These are phyloP conservation scores for Platycercus adscitus DNA, from an alignment of 2,113 vertebrate genomes.

Conservation along the genomic window DNA sequence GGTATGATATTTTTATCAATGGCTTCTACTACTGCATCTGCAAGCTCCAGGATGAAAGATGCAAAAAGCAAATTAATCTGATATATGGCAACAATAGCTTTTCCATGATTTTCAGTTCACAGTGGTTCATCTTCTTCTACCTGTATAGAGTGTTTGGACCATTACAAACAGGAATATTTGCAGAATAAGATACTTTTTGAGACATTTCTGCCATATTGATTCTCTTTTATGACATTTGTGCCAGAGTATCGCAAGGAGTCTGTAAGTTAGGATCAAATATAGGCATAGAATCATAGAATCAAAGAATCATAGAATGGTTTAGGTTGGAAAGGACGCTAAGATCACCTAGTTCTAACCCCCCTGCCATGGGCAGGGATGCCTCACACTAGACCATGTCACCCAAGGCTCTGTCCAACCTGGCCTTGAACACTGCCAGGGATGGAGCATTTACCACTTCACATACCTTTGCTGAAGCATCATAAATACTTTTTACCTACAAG, in stretches of 20 bases:
- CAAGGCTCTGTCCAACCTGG: neutral
- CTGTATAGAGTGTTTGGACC: neutral
- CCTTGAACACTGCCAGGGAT: neutral
- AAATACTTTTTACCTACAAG: slow-evolving; percentile 8
- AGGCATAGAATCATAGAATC: neutral
- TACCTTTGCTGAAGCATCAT: slow-evolving; percentile 28
- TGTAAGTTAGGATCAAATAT: slow-evolving; percentile 35
- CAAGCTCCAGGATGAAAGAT: neutral
- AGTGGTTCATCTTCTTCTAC: neutral
- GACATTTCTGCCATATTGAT: neutral
- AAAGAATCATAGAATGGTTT: neutral
- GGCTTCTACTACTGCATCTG: neutral
- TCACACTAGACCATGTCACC: neutral
- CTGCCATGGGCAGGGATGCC: neutral
- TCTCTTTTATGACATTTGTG: neutral
- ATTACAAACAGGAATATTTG: neutral
- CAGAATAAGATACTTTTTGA: neutral
- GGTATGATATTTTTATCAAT: slow-evolving; percentile 24
- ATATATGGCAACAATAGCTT: neutral
- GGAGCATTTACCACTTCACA: neutral
- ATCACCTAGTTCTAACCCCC: neutral
- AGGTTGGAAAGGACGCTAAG: neutral
- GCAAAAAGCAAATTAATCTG: neutral
- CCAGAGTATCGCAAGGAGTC: slow-evolving; percentile 9
- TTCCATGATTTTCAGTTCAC: neutral